phyloP scores from a whole-genome alignment of 2,888 invertebrate species.

The Ophraella communa region DNA sequence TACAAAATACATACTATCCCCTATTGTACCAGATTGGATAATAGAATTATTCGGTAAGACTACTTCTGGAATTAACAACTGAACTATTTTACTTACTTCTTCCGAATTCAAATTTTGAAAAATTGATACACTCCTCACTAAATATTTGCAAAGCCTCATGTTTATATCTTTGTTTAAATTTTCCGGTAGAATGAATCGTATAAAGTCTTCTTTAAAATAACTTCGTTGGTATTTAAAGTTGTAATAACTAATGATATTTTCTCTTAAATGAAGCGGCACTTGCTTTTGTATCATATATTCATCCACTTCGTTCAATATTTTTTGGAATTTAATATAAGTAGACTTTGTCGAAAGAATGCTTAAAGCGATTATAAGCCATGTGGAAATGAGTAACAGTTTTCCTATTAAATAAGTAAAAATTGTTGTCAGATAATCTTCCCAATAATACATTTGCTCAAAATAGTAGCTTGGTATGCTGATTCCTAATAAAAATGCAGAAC shows the following conservation, averaged over 20 bases:
- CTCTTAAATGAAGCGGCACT: slow-evolving; percentile 54
- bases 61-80: slow-evolving; percentile 64
- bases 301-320: slow-evolving; percentile 56
- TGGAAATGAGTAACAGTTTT: slow-evolving; percentile 32
- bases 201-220: slow-evolving; percentile 58
- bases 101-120: slow-evolving; percentile 62
- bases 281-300: slow-evolving; percentile 58
- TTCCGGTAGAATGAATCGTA: slow-evolving; percentile 36
- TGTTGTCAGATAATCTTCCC: slow-evolving; percentile 28
- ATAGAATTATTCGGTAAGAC: slow-evolving; percentile 69
- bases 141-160: slow-evolving; percentile 63
- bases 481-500: background rate
- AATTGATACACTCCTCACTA: slow-evolving; percentile 65
- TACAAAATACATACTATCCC: slow-evolving; percentile 71
- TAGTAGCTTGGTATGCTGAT: background rate
- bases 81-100: slow-evolving; percentile 63
- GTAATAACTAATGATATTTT: slow-evolving; percentile 56
- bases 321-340: slow-evolving; percentile 57
- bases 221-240: slow-evolving; percentile 56
- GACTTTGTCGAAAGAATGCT: slow-evolving; percentile 40
- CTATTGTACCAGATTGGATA: slow-evolving; percentile 64
- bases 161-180: slow-evolving; percentile 50
- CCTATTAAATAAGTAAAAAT: slow-evolving; percentile 35
- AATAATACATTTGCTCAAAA: background rate
- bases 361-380: slow-evolving; percentile 34